Evolutionary conservation across 1,140 invertebrate genomes (phyloP).

Genomic region (Vanessa atalanta): DNA sequence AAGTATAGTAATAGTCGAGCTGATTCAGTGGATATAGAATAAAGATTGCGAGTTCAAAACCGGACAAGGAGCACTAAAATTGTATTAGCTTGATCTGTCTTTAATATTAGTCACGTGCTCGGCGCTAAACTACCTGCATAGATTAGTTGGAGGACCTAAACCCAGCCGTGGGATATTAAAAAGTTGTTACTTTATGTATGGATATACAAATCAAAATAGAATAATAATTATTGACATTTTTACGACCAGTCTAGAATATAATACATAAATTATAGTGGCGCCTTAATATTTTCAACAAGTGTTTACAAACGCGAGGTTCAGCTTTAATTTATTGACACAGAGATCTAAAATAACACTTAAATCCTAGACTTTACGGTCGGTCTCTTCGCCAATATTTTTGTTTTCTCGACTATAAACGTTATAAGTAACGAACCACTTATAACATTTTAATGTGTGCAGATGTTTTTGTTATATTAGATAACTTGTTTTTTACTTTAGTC

Average conservation of each 20-base stretch:
- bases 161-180: neutral
- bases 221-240: constrained; percentile 1
- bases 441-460: too few species aligned
- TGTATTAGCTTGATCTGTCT: too few species aligned
- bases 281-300: neutral
- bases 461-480: too few species aligned
- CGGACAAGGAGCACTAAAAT: too few species aligned
- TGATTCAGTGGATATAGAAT: too few species aligned
- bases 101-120: too few species aligned
- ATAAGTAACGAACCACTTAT: neutral
- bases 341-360: constrained; percentile 29
- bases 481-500: too few species aligned
- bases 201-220: constrained; percentile 9
- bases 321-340: constrained; percentile 17
- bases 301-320: neutral
- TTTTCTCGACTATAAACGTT: neutral
- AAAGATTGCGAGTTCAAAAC: too few species aligned
- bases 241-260: neutral
- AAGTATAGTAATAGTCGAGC: too few species aligned
- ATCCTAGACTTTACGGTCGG: constrained; percentile 20
- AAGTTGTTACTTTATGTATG: neutral
- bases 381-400: constrained; percentile 21
- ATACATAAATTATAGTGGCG: constrained; percentile 1
- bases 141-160: too few species aligned
- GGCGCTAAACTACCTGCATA: too few species aligned